Evolutionary conservation across 2,888 invertebrate species (phyloP).

Genomic region (Lasius platythorax): DNA sequence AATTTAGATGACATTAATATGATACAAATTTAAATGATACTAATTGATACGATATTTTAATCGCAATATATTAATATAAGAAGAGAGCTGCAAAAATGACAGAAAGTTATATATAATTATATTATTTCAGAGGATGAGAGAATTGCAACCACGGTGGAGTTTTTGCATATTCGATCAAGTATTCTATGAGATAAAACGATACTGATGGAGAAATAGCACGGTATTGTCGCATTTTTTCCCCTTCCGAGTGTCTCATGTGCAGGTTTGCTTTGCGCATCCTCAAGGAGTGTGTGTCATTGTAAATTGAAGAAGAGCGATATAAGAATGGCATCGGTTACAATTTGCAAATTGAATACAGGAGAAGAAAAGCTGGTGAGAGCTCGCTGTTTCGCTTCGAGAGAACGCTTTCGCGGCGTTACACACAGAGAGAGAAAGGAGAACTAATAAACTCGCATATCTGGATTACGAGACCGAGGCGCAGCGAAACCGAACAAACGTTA

Average conservation of each 20-base stretch:
- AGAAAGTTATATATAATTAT: neutral
- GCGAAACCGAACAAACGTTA: slow-evolving; percentile 51
- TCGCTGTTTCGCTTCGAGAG: neutral
- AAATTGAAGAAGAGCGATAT: slow-evolving; percentile 38
- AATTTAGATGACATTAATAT: neutral
- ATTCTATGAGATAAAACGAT: slow-evolving; percentile 35
- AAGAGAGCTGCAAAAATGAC: neutral
- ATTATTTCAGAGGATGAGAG: neutral
- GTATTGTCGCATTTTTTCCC: neutral
- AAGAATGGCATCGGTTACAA: slow-evolving; percentile 33
- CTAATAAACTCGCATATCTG: slow-evolving; percentile 52
- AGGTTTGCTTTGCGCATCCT: slow-evolving; percentile 21
- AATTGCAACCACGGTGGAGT: slow-evolving; percentile 2
- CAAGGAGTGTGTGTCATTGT: slow-evolving; percentile 9
- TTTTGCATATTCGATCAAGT: slow-evolving; percentile 18
- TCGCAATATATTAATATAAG: neutral
- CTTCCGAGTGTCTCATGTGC: slow-evolving; percentile 24
- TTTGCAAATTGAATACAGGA: slow-evolving; percentile 38
- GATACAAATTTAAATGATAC: neutral
- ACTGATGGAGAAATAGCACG: neutral
- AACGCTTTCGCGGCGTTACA: neutral
- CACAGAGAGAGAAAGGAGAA: slow-evolving; percentile 8
- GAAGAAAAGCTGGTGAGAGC: slow-evolving; percentile 10
- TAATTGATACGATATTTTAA: neutral
- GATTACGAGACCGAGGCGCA: slow-evolving; percentile 24